Evolutionary conservation across 2,797 vertebrate genomes (phyloP), one percentile per base, ranked within the genome.

Genomic region (Enteromius treurensis): DNA sequence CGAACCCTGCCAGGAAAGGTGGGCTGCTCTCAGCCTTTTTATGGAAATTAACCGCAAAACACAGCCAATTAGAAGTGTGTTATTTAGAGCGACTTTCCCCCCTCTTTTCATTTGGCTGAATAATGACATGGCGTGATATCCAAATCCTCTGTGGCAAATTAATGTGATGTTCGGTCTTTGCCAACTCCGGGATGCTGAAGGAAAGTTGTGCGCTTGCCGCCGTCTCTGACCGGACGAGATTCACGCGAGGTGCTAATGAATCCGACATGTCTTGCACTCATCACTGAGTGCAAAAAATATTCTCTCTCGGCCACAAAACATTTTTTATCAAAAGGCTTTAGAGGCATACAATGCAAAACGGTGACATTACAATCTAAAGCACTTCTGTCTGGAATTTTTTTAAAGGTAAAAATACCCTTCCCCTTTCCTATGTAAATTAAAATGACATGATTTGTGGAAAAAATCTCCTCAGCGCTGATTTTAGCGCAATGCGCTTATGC

Each of bases 1-100:
- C 91, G 89, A 88, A 90, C 91, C 91, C 92, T 92, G 90, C 89
- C 84, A 87, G 88, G 88, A 91, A 90, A 94, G 91, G 91, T 93
- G 93, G 93, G 93, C 90, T 93, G 90, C 92, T 89, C 83, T 69
- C 80, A 90, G 92, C 90, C 90, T 93, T 92, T 95, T 95, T 94
- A 95, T 95, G 93, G 93, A 95, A 95, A 95, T 95, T 91, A 94
- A 94, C 91, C 91, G 90, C 91, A 94, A 94, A 95, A 94, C 91
- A 93, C 58, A 88, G 91, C 94, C 94, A 95, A 95, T 95, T 95
- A 95, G 92, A 93, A 91, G 91, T 88, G 92, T 81, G 90, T 95
- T 95, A 94, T 95, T 95, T 94, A 94, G 92, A 93, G 88, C 80
- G 88, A 92, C 91, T 93, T 92, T 77, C 83, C 53, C 80, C 91